Evolutionary conservation across 2,888 invertebrate species (phyloP).

Genomic region (Agrotis puta): DNA sequence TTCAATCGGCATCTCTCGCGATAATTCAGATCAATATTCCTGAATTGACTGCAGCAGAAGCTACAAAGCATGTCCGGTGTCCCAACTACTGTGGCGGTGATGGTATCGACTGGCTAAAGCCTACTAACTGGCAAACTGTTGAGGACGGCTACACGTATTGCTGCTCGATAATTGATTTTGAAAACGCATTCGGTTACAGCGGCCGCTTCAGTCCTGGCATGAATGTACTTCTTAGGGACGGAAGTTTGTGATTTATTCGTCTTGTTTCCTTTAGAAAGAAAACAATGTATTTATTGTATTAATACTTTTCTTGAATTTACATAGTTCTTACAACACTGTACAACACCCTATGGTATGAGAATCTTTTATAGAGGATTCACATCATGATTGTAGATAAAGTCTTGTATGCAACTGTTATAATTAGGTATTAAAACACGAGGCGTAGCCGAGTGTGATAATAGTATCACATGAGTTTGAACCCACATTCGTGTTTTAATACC

Average conservation of each 20-base stretch:
- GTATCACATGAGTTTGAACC: too few relatives aligned
- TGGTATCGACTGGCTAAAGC: conserved; percentile 72
- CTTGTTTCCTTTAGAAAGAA: neutral
- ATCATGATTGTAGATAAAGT: too few relatives aligned
- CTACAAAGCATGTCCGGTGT: conserved; percentile 67
- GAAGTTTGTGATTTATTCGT: too few relatives aligned
- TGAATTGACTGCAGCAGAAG: conserved; percentile 65
- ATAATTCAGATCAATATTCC: conserved; percentile 81
- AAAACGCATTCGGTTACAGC: conserved; percentile 66
- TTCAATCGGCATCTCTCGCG: conserved; percentile 70
- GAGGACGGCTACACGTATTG: conserved; percentile 76
- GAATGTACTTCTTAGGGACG: conserved; percentile 24
- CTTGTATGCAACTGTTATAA: too few relatives aligned
- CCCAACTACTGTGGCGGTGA: conserved; percentile 70
- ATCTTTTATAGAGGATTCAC: too few relatives aligned
- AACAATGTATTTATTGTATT: neutral
- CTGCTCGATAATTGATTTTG: conserved; percentile 73
- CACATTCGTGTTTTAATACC: too few relatives aligned
- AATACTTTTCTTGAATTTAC: too few relatives aligned
- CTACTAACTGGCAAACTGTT: conserved; percentile 69
- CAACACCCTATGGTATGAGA: too few relatives aligned
- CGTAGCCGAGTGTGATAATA: too few relatives aligned
- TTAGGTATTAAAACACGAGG: too few relatives aligned
- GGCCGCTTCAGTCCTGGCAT: conserved; percentile 58
- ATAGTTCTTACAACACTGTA: too few relatives aligned